phyloP scores from a whole-genome alignment of 2,113 vertebrate species.

The Pycnonotus jocosus region DNA sequence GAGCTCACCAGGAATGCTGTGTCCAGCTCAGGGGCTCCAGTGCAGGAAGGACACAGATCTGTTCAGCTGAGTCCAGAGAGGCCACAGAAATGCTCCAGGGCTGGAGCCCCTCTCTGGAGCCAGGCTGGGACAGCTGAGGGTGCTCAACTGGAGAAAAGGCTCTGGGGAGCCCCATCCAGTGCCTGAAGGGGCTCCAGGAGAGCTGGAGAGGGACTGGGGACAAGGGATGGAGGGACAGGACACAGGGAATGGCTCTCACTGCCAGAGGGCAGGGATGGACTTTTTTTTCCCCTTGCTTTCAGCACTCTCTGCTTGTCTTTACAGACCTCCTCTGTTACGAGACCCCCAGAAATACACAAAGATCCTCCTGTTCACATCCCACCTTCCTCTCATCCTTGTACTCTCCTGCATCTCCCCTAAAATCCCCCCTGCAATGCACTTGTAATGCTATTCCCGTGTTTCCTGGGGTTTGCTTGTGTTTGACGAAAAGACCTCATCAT shows the following conservation, averaged over 20 bases:
- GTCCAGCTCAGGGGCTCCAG: accelerated
- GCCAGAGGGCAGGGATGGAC: background rate
- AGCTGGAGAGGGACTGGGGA: background rate
- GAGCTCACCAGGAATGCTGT: background rate
- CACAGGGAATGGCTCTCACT: background rate
- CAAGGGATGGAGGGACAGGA: accelerated
- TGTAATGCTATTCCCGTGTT: constrained; percentile 23
- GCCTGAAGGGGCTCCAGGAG: background rate
- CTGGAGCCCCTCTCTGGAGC: background rate
- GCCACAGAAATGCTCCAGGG: accelerated
- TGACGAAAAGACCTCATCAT: constrained; percentile 33
- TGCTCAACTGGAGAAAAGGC: background rate
- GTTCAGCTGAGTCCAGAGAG: background rate
- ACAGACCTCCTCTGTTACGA: background rate
- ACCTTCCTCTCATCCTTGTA: background rate
- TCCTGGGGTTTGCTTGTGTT: constrained; percentile 32
- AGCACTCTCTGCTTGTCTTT: background rate
- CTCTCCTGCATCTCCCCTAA: background rate
- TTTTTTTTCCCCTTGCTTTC: background rate
- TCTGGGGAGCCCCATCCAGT: accelerated
- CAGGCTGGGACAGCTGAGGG: background rate
- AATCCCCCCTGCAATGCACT: background rate
- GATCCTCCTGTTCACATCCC: background rate
- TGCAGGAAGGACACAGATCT: background rate
- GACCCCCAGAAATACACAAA: background rate